phyloP scores from a whole-genome alignment of 2,888 invertebrate species.

The Caenorhabditis afra region DNA sequence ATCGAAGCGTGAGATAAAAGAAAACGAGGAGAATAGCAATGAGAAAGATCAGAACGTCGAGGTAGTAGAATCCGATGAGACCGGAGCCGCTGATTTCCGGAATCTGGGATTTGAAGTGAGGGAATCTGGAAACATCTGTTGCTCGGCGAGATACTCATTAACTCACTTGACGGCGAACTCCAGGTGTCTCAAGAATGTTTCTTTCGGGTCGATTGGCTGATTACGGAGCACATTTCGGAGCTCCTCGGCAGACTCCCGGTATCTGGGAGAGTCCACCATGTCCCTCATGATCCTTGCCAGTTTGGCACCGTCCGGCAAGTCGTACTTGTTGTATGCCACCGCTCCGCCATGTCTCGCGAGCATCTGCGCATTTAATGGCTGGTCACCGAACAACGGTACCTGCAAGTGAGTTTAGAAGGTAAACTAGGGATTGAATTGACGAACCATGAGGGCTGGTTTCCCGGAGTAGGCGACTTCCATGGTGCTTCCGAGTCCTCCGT shows the following conservation, averaged over 20 bases:
- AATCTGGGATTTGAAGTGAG: conserved; percentile 4
- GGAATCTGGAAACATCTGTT: neutral
- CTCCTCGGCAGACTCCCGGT: conserved; percentile 19
- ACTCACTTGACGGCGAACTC: conserved; percentile 42
- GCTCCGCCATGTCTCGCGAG: conserved; percentile 40
- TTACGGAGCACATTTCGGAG: conserved; percentile 24
- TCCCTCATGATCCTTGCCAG: neutral
- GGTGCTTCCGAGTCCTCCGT: conserved; percentile 41
- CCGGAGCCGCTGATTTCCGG: conserved; percentile 1
- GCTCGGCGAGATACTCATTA: neutral
- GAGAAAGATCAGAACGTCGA: neutral
- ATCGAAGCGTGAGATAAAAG: neutral
- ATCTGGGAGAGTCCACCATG: conserved; percentile 6
- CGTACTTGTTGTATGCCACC: conserved; percentile 26
- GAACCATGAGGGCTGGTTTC: conserved; percentile 34
- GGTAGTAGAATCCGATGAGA: conserved; percentile 11
- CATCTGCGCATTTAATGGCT: conserved; percentile 34
- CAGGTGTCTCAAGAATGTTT: conserved; percentile 39
- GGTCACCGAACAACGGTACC: conserved; percentile 46
- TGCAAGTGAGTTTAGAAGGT: too few species aligned
- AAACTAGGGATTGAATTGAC: too few species aligned
- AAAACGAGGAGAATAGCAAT: neutral
- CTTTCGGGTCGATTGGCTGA: conserved; percentile 50
- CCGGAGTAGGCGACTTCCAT: conserved; percentile 47
- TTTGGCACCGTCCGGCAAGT: conserved; percentile 29